phyloP scores from a whole-genome alignment of 2,797 vertebrate species.

The Gymnocypris eckloni region DNA sequence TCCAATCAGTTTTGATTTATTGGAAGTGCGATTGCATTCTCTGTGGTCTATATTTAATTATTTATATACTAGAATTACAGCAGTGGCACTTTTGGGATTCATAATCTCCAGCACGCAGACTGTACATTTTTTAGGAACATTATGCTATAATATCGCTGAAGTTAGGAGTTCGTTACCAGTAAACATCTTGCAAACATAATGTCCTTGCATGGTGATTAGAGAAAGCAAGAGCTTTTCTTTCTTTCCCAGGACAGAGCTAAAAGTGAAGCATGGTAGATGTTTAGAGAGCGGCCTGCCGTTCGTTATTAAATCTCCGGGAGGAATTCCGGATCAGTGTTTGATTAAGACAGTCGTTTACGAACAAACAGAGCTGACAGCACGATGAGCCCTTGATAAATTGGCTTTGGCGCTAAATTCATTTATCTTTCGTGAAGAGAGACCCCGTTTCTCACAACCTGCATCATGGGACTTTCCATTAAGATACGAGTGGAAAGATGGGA shows the following conservation, averaged over 20 bases:
- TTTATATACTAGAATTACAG: constrained; percentile 1
- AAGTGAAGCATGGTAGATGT: constrained; percentile 38
- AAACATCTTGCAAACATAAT: constrained; percentile 28
- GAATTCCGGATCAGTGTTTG: constrained; percentile 73
- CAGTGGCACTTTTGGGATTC: constrained; percentile 1
- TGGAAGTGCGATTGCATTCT: neutral
- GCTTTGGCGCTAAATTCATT: constrained; percentile 59
- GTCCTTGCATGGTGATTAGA: neutral
- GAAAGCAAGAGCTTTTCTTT: neutral
- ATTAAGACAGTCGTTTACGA: constrained; percentile 61
- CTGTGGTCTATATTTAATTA: neutral
- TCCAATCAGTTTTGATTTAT: neutral
- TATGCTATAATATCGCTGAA: constrained; percentile 13
- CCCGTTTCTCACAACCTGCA: constrained; percentile 48
- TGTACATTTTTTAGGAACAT: constrained; percentile 11
- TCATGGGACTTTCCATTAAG: constrained; percentile 53
- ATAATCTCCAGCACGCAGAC: neutral
- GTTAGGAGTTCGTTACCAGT: constrained; percentile 4
- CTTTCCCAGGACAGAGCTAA: constrained; percentile 21
- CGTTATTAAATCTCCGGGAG: constrained; percentile 36
- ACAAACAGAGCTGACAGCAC: constrained; percentile 59
- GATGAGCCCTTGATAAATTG: constrained; percentile 64
- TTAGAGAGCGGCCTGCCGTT: constrained; percentile 26
- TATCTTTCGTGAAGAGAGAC: constrained; percentile 59
- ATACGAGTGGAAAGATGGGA: constrained; percentile 45